Evolutionary conservation across 2,888 invertebrate genomes (phyloP).

Genomic region (Steinernema carpocapsae): DNA sequence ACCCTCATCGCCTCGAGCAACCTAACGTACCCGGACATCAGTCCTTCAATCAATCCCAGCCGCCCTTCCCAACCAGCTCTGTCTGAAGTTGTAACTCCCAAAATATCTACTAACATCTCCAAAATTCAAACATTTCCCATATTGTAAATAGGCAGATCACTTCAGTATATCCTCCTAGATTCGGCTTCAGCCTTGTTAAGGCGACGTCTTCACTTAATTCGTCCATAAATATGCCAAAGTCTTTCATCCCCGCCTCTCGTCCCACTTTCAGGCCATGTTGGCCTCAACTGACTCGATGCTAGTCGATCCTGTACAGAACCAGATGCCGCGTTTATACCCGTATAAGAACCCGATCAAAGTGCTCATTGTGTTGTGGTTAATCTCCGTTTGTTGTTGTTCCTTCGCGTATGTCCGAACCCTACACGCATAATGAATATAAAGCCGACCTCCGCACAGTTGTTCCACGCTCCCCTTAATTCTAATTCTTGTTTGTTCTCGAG

Average conservation of each 20-base stretch:
- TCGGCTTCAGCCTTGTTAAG: background rate
- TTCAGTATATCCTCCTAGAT: background rate
- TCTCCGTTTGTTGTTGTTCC: conserved; percentile 5
- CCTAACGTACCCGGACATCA: conserved; percentile 17
- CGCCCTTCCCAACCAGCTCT: conserved; percentile 9
- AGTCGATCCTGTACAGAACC: conserved; percentile 17
- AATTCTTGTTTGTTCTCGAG: background rate
- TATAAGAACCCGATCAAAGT: conserved; percentile 10
- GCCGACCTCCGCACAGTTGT: conserved; percentile 18
- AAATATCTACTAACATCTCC: no score
- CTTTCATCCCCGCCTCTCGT: background rate
- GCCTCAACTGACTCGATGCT: conserved; percentile 16
- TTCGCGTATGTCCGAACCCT: background rate
- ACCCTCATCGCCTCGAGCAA: conserved; percentile 9
- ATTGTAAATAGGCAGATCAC: background rate
- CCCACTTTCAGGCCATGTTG: background rate
- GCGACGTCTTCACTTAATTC: background rate
- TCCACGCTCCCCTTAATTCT: background rate
- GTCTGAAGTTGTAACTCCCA: conserved; percentile 12
- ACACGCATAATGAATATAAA: conserved; percentile 34
- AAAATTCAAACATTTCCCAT: background rate
- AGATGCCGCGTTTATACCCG: background rate
- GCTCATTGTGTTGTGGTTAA: conserved; percentile 1
- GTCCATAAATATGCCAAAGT: background rate
- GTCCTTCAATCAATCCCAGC: no score